phyloP scores from a whole-genome alignment of 2,113 vertebrate species.

The Protobothrops mucrosquamatus region DNA sequence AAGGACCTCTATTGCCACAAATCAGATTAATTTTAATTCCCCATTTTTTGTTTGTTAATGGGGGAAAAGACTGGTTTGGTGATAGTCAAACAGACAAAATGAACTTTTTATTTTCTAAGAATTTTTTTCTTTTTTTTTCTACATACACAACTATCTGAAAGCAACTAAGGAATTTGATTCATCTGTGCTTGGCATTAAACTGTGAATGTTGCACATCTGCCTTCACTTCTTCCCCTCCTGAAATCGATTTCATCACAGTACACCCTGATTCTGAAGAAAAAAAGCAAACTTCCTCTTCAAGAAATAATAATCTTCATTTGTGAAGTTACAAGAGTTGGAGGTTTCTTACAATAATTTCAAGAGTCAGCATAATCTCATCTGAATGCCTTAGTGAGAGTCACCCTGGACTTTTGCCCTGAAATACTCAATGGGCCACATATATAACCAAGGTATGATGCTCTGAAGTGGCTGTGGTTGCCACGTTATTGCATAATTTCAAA shows the following conservation, averaged over 20 bases:
- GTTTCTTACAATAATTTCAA: constrained; percentile 59
- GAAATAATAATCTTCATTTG: constrained; percentile 65
- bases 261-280: constrained; percentile 67
- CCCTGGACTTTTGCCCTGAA: constrained; percentile 64
- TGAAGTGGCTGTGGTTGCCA: constrained; percentile 70
- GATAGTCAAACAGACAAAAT: constrained; percentile 74
- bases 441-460: constrained; percentile 60
- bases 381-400: constrained; percentile 73
- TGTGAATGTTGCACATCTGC: constrained; percentile 81
- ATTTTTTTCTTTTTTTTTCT: constrained; percentile 78
- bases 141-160: constrained; percentile 86
- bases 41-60: constrained; percentile 61
- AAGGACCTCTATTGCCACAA: constrained; percentile 99
- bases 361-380: constrained; percentile 65
- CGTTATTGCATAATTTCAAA: constrained; percentile 54
- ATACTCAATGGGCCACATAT: constrained; percentile 45
- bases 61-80: constrained; percentile 83
- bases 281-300: constrained; percentile 66
- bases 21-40: constrained; percentile 86
- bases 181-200: constrained; percentile 83
- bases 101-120: constrained; percentile 85
- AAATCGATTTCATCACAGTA: constrained; percentile 63
- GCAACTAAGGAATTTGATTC: constrained; percentile 80
- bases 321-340: constrained; percentile 56
- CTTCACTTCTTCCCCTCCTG: constrained; percentile 74